Percentiles rank a stretch among this genome's conserved stretches.
phyloP scores from a whole-genome alignment of 2,113 vertebrate species.

The Nothoprocta pentlandii region DNA sequence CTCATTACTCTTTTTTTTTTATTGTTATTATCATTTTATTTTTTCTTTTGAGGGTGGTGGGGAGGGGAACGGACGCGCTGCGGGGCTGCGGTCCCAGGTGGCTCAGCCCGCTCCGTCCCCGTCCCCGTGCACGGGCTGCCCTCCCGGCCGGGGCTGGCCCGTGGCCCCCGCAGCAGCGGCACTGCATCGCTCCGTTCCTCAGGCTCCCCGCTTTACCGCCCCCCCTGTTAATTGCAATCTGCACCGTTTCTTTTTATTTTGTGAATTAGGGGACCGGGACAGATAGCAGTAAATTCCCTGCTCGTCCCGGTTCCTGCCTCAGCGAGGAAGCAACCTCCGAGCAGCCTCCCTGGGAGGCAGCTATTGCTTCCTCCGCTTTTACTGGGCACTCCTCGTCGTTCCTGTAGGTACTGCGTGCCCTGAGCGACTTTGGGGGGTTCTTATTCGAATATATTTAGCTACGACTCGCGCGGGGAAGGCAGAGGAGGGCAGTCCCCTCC shows the following conservation, averaged over 20 bases:
- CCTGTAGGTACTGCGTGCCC: not conserved
- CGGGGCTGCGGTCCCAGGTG: too few species aligned
- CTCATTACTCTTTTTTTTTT: too few species aligned
- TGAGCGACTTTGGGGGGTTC: not conserved
- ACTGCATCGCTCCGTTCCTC: constrained; percentile 4
- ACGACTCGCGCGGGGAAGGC: too few species aligned
- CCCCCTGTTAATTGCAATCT: constrained; percentile 5
- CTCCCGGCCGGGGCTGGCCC: not conserved
- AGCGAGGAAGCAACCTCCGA: accelerated
- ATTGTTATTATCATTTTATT: too few species aligned
- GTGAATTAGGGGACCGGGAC: constrained; percentile 44
- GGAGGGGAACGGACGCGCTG: too few species aligned
- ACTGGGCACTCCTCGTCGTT: not conserved
- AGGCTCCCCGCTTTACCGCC: not conserved
- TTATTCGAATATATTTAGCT: not conserved
- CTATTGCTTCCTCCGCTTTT: not conserved
- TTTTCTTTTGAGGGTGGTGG: too few species aligned
- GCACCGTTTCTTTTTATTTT: constrained; percentile 39
- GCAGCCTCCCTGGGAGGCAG: accelerated
- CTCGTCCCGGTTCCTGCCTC: too few species aligned
- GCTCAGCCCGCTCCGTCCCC: too few species aligned
- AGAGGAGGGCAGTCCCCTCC: not conserved
- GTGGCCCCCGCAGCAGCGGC: not conserved
- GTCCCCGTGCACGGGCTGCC: too few species aligned
- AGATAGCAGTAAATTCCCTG: constrained; percentile 46